Conservation (phyloP, 1,140 invertebrate species). For the Drosophila ambigua region DNA sequence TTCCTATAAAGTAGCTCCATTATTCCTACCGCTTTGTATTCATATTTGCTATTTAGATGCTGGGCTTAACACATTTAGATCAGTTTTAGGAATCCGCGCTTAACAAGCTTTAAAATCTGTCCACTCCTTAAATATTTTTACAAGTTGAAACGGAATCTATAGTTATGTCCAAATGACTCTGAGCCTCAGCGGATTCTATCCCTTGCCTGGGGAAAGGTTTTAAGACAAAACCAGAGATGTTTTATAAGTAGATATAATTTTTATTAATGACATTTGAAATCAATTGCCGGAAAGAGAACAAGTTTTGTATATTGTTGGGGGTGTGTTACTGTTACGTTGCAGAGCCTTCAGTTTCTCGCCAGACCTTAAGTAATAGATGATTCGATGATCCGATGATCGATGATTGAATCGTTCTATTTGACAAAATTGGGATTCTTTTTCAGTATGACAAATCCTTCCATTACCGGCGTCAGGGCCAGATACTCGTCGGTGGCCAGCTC, state of each 20-base stretch:
- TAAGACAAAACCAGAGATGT: background rate
- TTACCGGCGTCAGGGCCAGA: slow-evolving; percentile 95
- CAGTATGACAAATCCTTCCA: slow-evolving; percentile 99
- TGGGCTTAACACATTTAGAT: no score
- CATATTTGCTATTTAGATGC: no score
- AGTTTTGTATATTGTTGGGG: slow-evolving; percentile 8
- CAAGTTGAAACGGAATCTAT: no score
- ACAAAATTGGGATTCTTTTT: slow-evolving; percentile 91
- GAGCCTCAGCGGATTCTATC: no score
- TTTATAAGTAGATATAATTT: slow-evolving; percentile 38
- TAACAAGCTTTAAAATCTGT: no score
- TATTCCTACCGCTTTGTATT: no score
- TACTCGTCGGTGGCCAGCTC: slow-evolving; percentile 99
- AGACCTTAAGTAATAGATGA: slow-evolving; percentile 34
- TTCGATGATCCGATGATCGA: no score
- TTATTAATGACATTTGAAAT: slow-evolving; percentile 41
- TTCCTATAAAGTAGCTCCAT: no score
- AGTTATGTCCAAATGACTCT: no score
- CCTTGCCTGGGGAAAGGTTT: no score
- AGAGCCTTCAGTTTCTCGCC: slow-evolving; percentile 32
- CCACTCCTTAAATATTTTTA: no score
- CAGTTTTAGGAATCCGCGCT: no score
- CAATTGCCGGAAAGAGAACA: slow-evolving; percentile 19
- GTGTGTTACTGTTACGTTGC: slow-evolving; percentile 5
- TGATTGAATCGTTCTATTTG: slow-evolving; percentile 61